phyloP scores from a whole-genome alignment of 2,797 vertebrate species.

The Lateolabrax maculatus region DNA sequence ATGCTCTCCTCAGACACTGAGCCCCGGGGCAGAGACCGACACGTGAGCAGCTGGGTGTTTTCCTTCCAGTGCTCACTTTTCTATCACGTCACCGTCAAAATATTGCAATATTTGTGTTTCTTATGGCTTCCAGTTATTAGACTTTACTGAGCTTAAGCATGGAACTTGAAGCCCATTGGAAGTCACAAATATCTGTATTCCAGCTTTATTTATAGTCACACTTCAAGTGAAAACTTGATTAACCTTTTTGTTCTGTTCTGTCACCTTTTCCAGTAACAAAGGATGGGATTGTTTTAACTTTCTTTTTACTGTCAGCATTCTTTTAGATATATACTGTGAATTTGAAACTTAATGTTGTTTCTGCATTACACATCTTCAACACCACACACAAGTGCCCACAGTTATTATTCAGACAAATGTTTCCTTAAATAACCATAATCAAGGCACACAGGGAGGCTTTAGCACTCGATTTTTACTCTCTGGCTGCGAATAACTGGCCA shows the following conservation, averaged over 20 bases:
- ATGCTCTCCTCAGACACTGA: slow-evolving; percentile 39
- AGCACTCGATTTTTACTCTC: slow-evolving; percentile 6
- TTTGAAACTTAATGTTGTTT: slow-evolving; percentile 1
- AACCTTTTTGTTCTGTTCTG: neutral
- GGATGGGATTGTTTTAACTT: neutral
- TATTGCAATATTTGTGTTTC: neutral
- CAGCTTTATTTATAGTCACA: neutral
- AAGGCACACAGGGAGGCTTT: neutral
- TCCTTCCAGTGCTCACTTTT: slow-evolving; percentile 21
- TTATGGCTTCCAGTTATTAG: too few species aligned
- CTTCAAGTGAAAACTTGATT: neutral
- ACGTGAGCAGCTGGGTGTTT: slow-evolving; percentile 23
- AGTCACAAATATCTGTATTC: neutral
- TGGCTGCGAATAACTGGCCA: neutral
- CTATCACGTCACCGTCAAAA: neutral
- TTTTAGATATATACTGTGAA: neutral
- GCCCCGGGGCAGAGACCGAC: slow-evolving; percentile 31
- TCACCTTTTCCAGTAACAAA: neutral
- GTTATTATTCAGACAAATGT: neutral
- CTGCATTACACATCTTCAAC: neutral
- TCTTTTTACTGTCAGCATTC: neutral
- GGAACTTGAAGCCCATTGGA: neutral
- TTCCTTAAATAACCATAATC: neutral
- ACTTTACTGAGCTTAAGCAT: neutral
- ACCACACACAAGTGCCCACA: neutral